Evolutionary conservation across 2,113 vertebrate genomes (phyloP).

Genomic region (Ia io): DNA sequence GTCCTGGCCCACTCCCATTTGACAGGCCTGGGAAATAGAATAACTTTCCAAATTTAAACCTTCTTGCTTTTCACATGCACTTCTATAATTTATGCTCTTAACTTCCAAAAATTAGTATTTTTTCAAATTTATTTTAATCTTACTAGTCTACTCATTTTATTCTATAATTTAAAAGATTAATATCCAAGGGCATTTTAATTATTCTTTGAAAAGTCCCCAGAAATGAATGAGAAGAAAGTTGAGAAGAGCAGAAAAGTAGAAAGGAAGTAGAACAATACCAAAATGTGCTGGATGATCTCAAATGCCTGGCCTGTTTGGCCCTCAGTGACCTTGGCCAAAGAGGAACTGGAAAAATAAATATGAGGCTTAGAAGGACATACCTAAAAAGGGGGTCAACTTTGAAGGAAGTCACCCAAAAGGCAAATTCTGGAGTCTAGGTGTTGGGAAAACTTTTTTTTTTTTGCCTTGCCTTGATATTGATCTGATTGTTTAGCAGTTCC

Average conservation of each 20-base stretch:
- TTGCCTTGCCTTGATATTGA: background rate
- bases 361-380: background rate
- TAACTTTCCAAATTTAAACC: background rate
- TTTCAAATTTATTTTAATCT: background rate
- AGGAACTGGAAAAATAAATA: background rate
- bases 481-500: background rate
- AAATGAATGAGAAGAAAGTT: background rate
- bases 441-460: background rate
- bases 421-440: too few relatives aligned
- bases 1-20: accelerated
- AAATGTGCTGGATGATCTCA: background rate
- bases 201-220: background rate
- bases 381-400: background rate
- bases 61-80: background rate
- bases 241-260: background rate
- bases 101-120: background rate
- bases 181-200: background rate
- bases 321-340: background rate
- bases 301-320: background rate
- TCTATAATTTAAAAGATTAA: background rate
- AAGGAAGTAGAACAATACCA: background rate
- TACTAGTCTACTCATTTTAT: background rate
- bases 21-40: background rate
- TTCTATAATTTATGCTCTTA: background rate
- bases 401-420: too few relatives aligned